These are phyloP conservation scores for Thalpophila matura DNA, from an alignment of 2,888 invertebrate species.

Conservation along the genomic window DNA sequence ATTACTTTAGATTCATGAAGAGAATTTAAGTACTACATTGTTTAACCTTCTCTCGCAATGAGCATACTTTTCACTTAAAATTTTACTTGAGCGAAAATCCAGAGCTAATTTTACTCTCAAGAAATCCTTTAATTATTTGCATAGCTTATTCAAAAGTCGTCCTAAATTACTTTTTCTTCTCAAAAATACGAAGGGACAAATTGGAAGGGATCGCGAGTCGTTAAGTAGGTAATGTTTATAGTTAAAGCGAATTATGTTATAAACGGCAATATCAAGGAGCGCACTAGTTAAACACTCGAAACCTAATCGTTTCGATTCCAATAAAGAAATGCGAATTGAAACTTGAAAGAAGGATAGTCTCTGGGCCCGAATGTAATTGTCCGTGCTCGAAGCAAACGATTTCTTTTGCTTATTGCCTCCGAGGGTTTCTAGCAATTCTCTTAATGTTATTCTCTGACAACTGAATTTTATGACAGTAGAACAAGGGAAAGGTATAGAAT, in stretches of 20 bases:
- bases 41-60: constrained; percentile 19
- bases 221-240: constrained; percentile 58
- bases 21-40: constrained; percentile 1
- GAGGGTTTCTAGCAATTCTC: constrained; percentile 81
- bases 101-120: constrained; percentile 33
- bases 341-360: constrained; percentile 83
- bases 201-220: constrained; percentile 48
- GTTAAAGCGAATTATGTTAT: constrained; percentile 59
- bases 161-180: constrained; percentile 48
- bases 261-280: constrained; percentile 62
- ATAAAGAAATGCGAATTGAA: constrained; percentile 84
- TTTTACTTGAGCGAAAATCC: constrained; percentile 27
- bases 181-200: constrained; percentile 50
- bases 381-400: constrained; percentile 81
- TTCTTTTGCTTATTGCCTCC: constrained; percentile 84
- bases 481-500: constrained; percentile 60
- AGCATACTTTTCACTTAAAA: constrained; percentile 31
- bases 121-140: constrained; percentile 57
- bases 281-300: constrained; percentile 70
- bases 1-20: constrained; percentile 8
- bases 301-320: constrained; percentile 77
- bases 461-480: constrained; percentile 79
- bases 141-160: constrained; percentile 54
- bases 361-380: constrained; percentile 81
- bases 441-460: constrained; percentile 83